Conservation (phyloP, 2,888 invertebrate species). For the Gymnoscelis rufifasciata region DNA sequence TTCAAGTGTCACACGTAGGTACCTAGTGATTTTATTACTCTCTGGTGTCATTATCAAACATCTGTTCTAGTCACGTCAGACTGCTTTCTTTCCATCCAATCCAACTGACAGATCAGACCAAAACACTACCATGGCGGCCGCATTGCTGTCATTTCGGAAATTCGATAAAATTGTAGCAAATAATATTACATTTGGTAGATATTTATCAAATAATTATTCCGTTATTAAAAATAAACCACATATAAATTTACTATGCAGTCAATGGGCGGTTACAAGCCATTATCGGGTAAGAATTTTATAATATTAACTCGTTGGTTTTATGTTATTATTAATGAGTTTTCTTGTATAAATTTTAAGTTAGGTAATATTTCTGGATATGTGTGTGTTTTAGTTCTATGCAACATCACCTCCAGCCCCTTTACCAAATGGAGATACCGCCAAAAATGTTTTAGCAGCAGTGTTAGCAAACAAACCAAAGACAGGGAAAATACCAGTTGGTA, state of each 20-base stretch:
- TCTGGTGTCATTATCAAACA: too few relatives aligned
- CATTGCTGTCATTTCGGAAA: constrained; percentile 59
- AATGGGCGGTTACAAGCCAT: constrained; percentile 57
- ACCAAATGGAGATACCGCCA: constrained; percentile 57
- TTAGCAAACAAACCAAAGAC: constrained; percentile 72
- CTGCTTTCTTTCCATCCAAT: too few relatives aligned
- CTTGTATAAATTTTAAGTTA: too few relatives aligned
- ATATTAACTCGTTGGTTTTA: background rate
- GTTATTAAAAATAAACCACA: constrained; percentile 54
- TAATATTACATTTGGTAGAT: constrained; percentile 53
- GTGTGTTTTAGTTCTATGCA: constrained; percentile 53
- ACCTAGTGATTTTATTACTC: too few relatives aligned
- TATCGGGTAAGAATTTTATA: constrained; percentile 48
- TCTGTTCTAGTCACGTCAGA: too few relatives aligned
- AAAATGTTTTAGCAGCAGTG: constrained; percentile 73
- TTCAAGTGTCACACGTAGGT: too few relatives aligned
- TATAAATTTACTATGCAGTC: constrained; percentile 50
- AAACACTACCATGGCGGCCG: constrained; percentile 64
- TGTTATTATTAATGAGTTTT: constrained; percentile 6
- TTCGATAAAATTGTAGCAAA: constrained; percentile 60
- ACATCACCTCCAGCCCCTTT: constrained; percentile 43
- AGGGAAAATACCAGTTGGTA: constrained; percentile 74
- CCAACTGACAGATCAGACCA: too few relatives aligned
- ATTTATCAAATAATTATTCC: constrained; percentile 39
- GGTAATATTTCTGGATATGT: too few relatives aligned